A percentile compares a stretch with the other conserved stretches of the same genome.
Conservation (phyloP, 2,797 vertebrate species). For the Danio aesculapii region DNA sequence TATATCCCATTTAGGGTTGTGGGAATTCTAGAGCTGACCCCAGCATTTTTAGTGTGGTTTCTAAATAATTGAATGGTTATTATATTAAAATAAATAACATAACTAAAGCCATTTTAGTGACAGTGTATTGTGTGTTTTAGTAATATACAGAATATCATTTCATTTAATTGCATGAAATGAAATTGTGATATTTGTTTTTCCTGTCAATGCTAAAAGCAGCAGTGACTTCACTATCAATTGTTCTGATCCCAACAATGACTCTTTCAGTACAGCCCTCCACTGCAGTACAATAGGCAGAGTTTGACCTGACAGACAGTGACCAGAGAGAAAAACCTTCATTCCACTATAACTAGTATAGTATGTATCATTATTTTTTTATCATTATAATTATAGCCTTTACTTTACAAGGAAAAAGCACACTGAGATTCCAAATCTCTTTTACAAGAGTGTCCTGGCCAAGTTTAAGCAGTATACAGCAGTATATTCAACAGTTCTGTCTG, state of each 20-base stretch:
- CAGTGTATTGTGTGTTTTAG: neutral
- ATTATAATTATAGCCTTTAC: too few species aligned
- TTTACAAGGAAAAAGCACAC: too few species aligned
- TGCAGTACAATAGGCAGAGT: conserved; percentile 21
- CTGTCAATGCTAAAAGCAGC: conserved; percentile 35
- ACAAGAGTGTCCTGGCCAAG: too few species aligned
- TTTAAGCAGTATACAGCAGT: too few species aligned
- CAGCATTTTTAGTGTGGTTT: neutral
- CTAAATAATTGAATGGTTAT: neutral
- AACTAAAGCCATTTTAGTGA: neutral
- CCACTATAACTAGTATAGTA: too few species aligned
- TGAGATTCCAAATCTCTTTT: too few species aligned
- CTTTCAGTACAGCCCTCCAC: conserved; percentile 69
- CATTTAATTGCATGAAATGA: neutral
- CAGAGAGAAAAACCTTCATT: neutral
- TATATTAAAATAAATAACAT: too few species aligned
- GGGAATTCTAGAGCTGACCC: neutral
- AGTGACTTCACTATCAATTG: conserved; percentile 72
- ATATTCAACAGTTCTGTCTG: too few species aligned
- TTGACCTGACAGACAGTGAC: neutral
- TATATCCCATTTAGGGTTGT: neutral
- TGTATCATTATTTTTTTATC: too few species aligned
- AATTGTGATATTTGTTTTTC: conserved; percentile 55
- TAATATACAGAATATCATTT: neutral
- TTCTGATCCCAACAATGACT: conserved; percentile 75